Percentiles rank a stretch among this genome's conserved stretches.
These are phyloP conservation scores for Pelecanus crispus DNA, from an alignment of 2,113 vertebrate species.

Conservation along the genomic window DNA sequence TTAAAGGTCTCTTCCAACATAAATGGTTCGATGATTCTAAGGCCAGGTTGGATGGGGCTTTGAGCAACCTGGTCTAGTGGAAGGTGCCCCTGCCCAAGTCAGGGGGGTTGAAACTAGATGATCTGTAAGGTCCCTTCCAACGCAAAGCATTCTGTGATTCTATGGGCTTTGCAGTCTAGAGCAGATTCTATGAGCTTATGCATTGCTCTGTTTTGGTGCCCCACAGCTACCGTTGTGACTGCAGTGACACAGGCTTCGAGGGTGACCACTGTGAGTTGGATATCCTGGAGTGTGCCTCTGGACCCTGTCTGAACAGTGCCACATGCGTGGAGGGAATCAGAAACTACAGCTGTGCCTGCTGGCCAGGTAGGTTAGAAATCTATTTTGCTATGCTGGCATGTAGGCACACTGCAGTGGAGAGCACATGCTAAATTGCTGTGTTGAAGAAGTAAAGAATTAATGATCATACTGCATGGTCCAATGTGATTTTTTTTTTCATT, in stretches of 20 bases:
- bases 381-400: not conserved
- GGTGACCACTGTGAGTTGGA: slow-evolving; percentile 84
- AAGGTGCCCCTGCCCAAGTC: too few relatives aligned
- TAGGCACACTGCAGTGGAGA: not conserved
- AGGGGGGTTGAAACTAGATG: too few relatives aligned
- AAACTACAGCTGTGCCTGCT: slow-evolving; percentile 85
- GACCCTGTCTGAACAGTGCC: slow-evolving; percentile 85
- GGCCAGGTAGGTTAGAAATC: slow-evolving; percentile 78
- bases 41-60: too few relatives aligned
- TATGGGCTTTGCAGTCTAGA: not conserved
- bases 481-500: not conserved
- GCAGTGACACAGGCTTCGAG: slow-evolving; percentile 81
- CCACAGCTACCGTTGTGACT: slow-evolving; percentile 85
- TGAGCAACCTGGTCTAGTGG: too few relatives aligned
- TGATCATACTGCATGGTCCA: not conserved
- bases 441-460: not conserved
- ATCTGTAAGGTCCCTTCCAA: too few relatives aligned
- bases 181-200: not conserved
- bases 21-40: too few relatives aligned
- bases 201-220: not conserved
- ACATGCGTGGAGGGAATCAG: slow-evolving; percentile 82
- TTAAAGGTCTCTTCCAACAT: too few relatives aligned
- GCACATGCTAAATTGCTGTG: rapidly evolving
- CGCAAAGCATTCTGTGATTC: too few relatives aligned
- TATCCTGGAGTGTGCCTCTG: slow-evolving; percentile 87